Evolutionary conservation across 1,140 invertebrate species (phyloP).

Genomic region (Drosophila dunni): DNA sequence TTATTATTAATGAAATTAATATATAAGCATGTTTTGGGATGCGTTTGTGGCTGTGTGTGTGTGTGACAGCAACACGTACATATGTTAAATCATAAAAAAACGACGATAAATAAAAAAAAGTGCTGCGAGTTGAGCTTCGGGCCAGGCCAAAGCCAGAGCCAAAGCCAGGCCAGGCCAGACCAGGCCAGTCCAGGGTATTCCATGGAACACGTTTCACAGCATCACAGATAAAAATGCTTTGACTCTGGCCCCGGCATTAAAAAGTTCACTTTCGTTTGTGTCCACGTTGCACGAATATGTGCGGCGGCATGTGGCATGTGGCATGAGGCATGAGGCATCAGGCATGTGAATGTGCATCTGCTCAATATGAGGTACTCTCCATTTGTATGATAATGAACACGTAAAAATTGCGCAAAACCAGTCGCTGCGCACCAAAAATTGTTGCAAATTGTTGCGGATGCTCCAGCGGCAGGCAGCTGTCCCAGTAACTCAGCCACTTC

Average conservation of each 20-base stretch:
- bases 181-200: slow-evolving; percentile 46
- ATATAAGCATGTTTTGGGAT: slow-evolving; percentile 68
- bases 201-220: slow-evolving; percentile 72
- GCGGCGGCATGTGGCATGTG: slow-evolving; percentile 14
- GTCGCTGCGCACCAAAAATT: slow-evolving; percentile 70
- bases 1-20: slow-evolving; percentile 83
- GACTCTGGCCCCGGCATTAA: slow-evolving; percentile 62
- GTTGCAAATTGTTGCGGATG: slow-evolving; percentile 78
- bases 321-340: not conserved
- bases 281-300: slow-evolving; percentile 47
- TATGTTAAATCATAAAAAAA: slow-evolving; percentile 82
- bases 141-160: slow-evolving; percentile 12
- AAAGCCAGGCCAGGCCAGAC: slow-evolving; percentile 8
- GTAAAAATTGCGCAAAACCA: slow-evolving; percentile 73
- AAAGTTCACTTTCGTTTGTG: slow-evolving; percentile 82
- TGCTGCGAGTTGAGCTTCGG: too few relatives aligned
- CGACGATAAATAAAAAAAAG: slow-evolving; percentile 70
- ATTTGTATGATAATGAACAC: slow-evolving; percentile 77
- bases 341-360: slow-evolving; percentile 36
- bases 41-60: slow-evolving; percentile 49
- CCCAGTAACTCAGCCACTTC: slow-evolving; percentile 17
- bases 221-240: slow-evolving; percentile 62
- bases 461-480: slow-evolving; percentile 23
- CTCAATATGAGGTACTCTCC: slow-evolving; percentile 44
- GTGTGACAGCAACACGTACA: slow-evolving; percentile 77